Conservation (phyloP, 2,797 vertebrate species). For the Gymnothorax reevesii region DNA sequence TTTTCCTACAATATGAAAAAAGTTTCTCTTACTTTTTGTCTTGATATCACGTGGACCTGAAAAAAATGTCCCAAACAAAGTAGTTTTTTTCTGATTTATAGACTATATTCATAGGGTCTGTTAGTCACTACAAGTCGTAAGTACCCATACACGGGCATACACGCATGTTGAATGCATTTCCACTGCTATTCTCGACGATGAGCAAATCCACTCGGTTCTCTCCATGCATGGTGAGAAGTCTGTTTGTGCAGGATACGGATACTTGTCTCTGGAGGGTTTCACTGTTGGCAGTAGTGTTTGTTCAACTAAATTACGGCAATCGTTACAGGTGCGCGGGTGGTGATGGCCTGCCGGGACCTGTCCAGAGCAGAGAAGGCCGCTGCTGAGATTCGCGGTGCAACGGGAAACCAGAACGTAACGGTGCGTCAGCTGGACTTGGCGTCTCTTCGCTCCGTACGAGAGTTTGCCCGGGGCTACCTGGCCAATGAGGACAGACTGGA, state of each 20-base stretch:
- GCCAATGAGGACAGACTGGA: constrained; percentile 69
- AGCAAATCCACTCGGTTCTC: neutral
- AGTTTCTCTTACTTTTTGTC: no score
- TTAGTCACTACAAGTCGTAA: no score
- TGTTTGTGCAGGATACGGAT: neutral
- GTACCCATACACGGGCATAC: no score
- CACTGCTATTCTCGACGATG: neutral
- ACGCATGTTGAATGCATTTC: no score
- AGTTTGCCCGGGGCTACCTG: constrained; percentile 65
- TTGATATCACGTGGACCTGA: no score
- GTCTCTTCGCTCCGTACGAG: constrained; percentile 63
- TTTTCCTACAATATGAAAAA: no score
- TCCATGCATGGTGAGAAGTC: neutral
- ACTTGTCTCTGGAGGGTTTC: neutral
- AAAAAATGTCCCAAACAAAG: no score
- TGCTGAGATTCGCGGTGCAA: constrained; percentile 56
- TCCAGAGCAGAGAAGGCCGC: constrained; percentile 61
- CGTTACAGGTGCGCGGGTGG: constrained; percentile 66
- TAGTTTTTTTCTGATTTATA: no score
- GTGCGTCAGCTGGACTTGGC: constrained; percentile 70
- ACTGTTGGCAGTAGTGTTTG: neutral
- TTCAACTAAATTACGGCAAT: constrained; percentile 1
- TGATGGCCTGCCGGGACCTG: constrained; percentile 76
- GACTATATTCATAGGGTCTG: no score
- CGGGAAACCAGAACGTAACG: constrained; percentile 70